These are phyloP conservation scores for Lepeophtheirus nordmannii DNA, from an alignment of 2,888 invertebrate species.

Conservation along the genomic window DNA sequence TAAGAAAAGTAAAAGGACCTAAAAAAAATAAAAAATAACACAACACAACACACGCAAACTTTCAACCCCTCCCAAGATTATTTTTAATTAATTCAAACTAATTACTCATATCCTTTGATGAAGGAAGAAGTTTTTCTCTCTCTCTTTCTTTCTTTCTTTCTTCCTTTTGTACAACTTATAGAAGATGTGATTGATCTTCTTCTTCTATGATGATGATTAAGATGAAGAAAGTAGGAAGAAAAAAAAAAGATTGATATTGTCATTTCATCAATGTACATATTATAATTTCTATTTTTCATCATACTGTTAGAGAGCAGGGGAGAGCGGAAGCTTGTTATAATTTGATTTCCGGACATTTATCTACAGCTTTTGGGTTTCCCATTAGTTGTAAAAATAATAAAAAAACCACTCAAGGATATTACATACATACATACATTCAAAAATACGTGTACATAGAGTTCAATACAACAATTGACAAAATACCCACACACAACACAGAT, in stretches of 20 bases:
- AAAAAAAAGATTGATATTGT: constrained; percentile 1
- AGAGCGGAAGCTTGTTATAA: constrained; percentile 3
- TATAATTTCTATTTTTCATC: too few relatives aligned
- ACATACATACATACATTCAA: not conserved
- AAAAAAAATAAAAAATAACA: too few relatives aligned
- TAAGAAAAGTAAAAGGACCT: too few relatives aligned
- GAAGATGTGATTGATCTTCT: not conserved
- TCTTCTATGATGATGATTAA: not conserved
- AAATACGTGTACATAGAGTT: too few relatives aligned
- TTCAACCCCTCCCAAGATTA: not conserved
- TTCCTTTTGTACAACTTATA: not conserved
- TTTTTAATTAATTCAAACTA: constrained; percentile 5
- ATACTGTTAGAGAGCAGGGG: too few relatives aligned
- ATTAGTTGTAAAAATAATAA: not conserved
- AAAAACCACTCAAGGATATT: not conserved
- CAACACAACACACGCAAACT: not conserved
- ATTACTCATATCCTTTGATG: not conserved
- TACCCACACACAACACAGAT: too few relatives aligned
- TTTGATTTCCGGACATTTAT: not conserved
- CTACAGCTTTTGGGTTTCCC: not conserved
- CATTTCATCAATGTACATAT: not conserved
- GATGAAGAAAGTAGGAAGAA: not conserved
- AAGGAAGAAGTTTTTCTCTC: too few relatives aligned
- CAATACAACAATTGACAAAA: too few relatives aligned
- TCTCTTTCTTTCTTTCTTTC: too few relatives aligned